Conservation (phyloP, 2,888 invertebrate genomes). For the Dynastes maya region DNA sequence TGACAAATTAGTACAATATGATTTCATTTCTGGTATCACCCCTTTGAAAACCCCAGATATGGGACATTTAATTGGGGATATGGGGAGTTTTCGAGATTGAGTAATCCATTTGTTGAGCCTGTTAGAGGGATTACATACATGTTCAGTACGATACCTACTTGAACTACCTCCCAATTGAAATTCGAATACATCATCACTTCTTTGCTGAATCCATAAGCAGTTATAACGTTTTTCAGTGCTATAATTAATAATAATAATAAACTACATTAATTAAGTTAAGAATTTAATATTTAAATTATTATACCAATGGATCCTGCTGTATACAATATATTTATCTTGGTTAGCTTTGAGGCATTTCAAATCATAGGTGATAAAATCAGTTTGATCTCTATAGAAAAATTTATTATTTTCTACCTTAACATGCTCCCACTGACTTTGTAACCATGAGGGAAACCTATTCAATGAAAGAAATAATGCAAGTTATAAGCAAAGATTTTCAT, state of each 20-base stretch:
- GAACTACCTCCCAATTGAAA: constrained; percentile 72
- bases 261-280: neutral
- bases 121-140: constrained; percentile 65
- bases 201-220: constrained; percentile 75
- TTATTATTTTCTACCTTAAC: constrained; percentile 70
- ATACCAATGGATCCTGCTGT: constrained; percentile 74
- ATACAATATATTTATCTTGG: constrained; percentile 71
- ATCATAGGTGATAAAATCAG: constrained; percentile 72
- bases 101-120: constrained; percentile 76
- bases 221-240: constrained; percentile 75
- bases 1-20: constrained; percentile 77
- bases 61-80: constrained; percentile 70
- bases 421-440: constrained; percentile 77
- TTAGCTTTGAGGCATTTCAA: constrained; percentile 70
- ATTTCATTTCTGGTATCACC: constrained; percentile 75
- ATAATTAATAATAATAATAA: constrained; percentile 61
- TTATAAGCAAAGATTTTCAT: constrained; percentile 36
- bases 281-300: neutral
- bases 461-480: neutral
- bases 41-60: constrained; percentile 79
- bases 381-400: constrained; percentile 72
- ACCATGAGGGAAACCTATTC: constrained; percentile 76
- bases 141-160: constrained; percentile 31
- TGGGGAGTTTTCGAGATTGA: constrained; percentile 71
- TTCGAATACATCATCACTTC: constrained; percentile 76